Evolutionary conservation across 2,113 vertebrate genomes (phyloP).

Genomic region (Callaeas wilsoni): DNA sequence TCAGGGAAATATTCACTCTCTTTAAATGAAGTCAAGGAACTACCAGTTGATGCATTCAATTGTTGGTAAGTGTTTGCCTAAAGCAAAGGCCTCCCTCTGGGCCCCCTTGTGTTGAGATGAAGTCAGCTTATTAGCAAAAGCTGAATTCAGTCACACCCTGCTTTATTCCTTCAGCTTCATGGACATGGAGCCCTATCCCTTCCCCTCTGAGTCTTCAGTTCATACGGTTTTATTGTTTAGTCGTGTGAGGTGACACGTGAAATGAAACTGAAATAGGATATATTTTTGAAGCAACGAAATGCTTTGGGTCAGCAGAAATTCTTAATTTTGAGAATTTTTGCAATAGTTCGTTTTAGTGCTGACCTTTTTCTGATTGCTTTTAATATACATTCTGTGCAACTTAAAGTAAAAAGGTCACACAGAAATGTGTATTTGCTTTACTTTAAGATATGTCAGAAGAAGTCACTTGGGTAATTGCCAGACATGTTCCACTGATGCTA

Average conservation of each 20-base stretch:
- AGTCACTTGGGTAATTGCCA: not conserved
- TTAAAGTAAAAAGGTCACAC: not conserved
- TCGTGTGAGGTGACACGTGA: not conserved
- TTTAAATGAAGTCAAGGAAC: not conserved
- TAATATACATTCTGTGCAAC: not conserved
- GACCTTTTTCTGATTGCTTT: not conserved
- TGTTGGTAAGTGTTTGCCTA: not conserved
- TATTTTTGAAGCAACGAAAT: not conserved
- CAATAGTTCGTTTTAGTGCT: not conserved
- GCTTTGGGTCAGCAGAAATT: not conserved
- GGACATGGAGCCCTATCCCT: accelerated
- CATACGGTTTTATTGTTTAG: not conserved
- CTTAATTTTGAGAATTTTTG: not conserved
- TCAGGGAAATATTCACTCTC: not conserved
- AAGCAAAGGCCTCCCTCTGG: not conserved
- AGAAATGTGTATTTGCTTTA: not conserved
- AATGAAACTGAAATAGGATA: not conserved
- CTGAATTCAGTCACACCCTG: not conserved
- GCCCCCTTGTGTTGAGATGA: not conserved
- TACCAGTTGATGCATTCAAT: not conserved
- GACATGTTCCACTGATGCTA: not conserved
- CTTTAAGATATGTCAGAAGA: not conserved
- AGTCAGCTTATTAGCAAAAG: not conserved
- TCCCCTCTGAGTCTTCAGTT: not conserved
- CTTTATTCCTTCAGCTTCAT: not conserved